Evolutionary conservation across 2,113 vertebrate genomes (phyloP).

Genomic region (Larimichthys polyactis): DNA sequence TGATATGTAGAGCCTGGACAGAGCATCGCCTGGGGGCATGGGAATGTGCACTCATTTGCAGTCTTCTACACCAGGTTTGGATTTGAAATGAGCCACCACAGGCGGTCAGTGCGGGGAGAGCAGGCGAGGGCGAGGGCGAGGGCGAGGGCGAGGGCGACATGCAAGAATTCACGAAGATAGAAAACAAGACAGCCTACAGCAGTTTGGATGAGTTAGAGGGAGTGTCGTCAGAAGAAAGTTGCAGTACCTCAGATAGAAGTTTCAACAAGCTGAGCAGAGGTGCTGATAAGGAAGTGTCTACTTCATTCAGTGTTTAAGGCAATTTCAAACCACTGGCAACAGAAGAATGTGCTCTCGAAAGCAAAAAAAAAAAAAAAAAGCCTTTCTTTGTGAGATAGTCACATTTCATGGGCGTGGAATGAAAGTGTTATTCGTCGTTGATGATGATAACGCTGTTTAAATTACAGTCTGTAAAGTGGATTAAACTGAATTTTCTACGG

Average conservation of each 20-base stretch:
- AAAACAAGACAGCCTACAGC: slow-evolving; percentile 50
- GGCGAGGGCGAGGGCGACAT: slow-evolving; percentile 28
- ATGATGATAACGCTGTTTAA: slow-evolving; percentile 34
- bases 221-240: slow-evolving; percentile 37
- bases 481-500: slow-evolving; percentile 41
- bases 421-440: slow-evolving; percentile 24
- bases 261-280: slow-evolving; percentile 22
- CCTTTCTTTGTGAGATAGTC: slow-evolving; percentile 25
- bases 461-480: slow-evolving; percentile 53
- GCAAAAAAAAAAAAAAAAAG: not conserved
- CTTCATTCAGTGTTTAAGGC: not conserved
- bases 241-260: slow-evolving; percentile 13
- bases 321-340: slow-evolving; percentile 21
- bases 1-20: slow-evolving; percentile 19
- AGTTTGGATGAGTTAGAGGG: slow-evolving; percentile 21
- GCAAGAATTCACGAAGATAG: slow-evolving; percentile 36
- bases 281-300: slow-evolving; percentile 9
- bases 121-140: slow-evolving; percentile 20
- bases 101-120: slow-evolving; percentile 36
- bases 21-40: slow-evolving; percentile 27
- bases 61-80: slow-evolving; percentile 40
- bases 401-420: slow-evolving; percentile 15
- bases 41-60: slow-evolving; percentile 56
- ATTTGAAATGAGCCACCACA: slow-evolving; percentile 60
- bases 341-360: slow-evolving; percentile 19